A percentile compares a stretch with the other conserved stretches of the same genome.
Conservation (phyloP, 2,797 vertebrate species). For the Artibeus lituratus region DNA sequence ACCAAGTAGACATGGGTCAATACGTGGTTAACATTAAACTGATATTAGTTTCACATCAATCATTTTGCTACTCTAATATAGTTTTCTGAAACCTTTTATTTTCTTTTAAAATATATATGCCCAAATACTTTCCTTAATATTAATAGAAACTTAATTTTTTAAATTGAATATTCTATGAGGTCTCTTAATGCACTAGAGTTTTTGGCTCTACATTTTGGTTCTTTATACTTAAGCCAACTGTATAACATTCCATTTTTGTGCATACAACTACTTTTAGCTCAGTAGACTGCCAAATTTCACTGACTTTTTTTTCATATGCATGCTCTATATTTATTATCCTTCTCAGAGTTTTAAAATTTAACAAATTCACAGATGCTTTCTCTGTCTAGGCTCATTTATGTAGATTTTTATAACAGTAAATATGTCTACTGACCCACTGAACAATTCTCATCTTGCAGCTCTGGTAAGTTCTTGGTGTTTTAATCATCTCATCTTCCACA, state of each 20-base stretch:
- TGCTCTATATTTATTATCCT: conserved; percentile 77
- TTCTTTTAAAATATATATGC: conserved; percentile 20
- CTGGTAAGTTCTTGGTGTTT: conserved; percentile 54
- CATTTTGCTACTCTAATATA: not conserved
- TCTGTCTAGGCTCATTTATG: conserved; percentile 73
- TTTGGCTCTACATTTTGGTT: conserved; percentile 47
- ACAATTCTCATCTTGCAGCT: conserved; percentile 52
- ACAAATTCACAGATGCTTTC: conserved; percentile 77
- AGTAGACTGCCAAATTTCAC: conserved; percentile 68
- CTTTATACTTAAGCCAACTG: conserved; percentile 67
- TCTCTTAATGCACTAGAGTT: conserved; percentile 9
- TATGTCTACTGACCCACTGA: conserved; percentile 76
- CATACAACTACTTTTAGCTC: conserved; percentile 70
- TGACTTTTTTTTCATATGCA: conserved; percentile 58
- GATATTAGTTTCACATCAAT: not conserved
- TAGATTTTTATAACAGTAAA: conserved; percentile 74
- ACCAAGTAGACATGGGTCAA: not conserved
- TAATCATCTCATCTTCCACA: conserved; percentile 41
- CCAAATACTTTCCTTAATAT: conserved; percentile 25
- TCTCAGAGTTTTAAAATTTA: conserved; percentile 76
- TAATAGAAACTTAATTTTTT: conserved; percentile 57
- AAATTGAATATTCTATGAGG: conserved; percentile 49
- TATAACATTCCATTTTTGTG: conserved; percentile 66
- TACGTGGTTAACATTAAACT: not conserved
- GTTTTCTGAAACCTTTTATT: not conserved